Evolutionary conservation across 2,888 invertebrate genomes (phyloP), one percentile per base, ranked within the genome.

Genomic region (Argynnis bischoffii): DNA sequence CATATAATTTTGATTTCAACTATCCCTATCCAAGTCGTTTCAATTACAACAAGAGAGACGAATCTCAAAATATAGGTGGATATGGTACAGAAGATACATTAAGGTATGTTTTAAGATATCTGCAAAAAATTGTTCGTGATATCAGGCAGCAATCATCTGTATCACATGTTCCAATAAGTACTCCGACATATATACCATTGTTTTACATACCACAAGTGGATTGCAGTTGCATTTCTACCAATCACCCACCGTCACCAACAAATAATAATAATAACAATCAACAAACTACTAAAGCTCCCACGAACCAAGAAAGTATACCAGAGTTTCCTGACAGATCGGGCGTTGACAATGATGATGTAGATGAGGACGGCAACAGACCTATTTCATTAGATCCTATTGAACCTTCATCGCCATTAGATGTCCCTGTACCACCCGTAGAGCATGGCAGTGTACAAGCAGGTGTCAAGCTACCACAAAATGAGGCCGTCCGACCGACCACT

Each of bases 361-460:
- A 78, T 6, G 73, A 69, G 8, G 82, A 84, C 64, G 84, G 83
- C n/a, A 70, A 80, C 3, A 83, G 91, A 70, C 90, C 90, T 6
- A 85, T 92, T 50, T 86, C 87, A 2, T 89, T 88, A 60, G 76
- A 75, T 15, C 79, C 83, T 11, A 76, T 84, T n/a, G 68, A 67
- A 26, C 77, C 84, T 2, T 71, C 76, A 41, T 69, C 63, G n/a
- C 76, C 80, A 18, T 63, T 75, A 47, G 72, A 72, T 46, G 74
- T 78, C 65, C 78, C 80, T 4, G 71, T 75, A 4, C 81, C 82
- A 15, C 74, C 78, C n/a, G 80, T 85, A 0, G 84, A 85, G 18
- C 84, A 84, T 63, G 83, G 84, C 55, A 82, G 76, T 67, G 72
- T 61, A 16, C 81, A 83, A 74, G 77, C 73, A 31, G 77, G 75